These are phyloP conservation scores for Harmothoe impar DNA, from an alignment of 2,888 invertebrate genomes.

Conservation along the genomic window DNA sequence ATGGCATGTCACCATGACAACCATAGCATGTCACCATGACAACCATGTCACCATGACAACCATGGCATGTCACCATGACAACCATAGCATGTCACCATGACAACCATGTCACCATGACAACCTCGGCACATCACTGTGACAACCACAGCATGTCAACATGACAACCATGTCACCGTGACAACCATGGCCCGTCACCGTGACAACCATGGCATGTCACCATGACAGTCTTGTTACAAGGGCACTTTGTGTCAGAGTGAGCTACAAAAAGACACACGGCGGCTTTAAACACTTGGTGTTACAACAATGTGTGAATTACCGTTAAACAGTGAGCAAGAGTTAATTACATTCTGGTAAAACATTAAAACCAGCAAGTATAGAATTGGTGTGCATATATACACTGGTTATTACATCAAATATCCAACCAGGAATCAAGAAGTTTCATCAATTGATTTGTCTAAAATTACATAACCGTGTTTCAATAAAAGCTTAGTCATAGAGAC, in stretches of 20 bases:
- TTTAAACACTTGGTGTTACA: too few species aligned
- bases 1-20: neutral
- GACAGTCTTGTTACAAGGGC: neutral
- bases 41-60: conserved; percentile 10
- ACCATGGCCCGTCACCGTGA: neutral
- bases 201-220: neutral
- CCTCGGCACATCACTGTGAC: too few species aligned
- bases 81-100: neutral
- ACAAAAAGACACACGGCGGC: too few species aligned
- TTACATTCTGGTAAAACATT: too few species aligned
- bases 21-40: neutral
- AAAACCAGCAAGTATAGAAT: too few species aligned
- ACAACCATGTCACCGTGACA: neutral
- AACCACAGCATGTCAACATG: too few species aligned
- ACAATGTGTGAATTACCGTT: too few species aligned
- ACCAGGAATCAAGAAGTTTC: neutral
- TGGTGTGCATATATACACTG: too few species aligned
- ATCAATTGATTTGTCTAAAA: neutral
- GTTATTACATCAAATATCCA: too few species aligned
- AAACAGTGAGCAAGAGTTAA: too few species aligned
- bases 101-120: neutral
- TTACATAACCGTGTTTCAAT: neutral
- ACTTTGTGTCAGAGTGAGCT: neutral
- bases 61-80: neutral
- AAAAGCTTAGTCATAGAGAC: neutral